Conservation (phyloP, 2,113 vertebrate species). For the Smithornis capensis region DNA sequence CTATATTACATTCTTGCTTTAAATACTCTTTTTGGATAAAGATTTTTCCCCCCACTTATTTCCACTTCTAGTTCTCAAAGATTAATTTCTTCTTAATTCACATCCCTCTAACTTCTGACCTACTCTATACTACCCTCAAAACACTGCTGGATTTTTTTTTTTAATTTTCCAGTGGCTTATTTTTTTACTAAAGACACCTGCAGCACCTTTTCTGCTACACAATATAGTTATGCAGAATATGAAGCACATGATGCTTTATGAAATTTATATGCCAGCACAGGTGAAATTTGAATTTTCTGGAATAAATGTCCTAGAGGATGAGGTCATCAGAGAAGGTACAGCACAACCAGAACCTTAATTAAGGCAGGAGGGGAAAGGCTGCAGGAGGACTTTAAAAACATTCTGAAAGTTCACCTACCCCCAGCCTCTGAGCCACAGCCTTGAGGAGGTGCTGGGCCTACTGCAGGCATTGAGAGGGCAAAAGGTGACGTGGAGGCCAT, state of each 20-base stretch:
- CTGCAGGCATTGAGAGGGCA: too few relatives aligned
- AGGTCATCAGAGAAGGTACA: background rate
- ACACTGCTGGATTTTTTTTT: background rate
- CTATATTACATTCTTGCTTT: background rate
- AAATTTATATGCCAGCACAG: background rate
- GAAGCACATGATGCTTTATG: background rate
- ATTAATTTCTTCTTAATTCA: background rate
- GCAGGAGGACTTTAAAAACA: background rate
- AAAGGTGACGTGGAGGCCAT: rapidly evolving
- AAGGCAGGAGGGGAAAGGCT: background rate
- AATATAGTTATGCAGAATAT: background rate
- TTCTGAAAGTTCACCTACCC: background rate
- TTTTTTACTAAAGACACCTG: background rate
- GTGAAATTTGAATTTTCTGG: background rate
- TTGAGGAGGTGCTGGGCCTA: background rate
- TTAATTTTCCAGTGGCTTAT: background rate
- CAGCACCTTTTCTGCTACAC: background rate
- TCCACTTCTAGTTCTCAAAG: background rate
- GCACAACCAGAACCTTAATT: background rate
- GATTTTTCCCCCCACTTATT: background rate
- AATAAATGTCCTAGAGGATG: background rate
- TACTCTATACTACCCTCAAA: background rate
- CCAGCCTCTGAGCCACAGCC: rapidly evolving
- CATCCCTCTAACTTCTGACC: background rate
- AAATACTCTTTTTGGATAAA: background rate